phyloP scores from a whole-genome alignment of 2,888 invertebrate species.

The Galerucella nymphaeae region DNA sequence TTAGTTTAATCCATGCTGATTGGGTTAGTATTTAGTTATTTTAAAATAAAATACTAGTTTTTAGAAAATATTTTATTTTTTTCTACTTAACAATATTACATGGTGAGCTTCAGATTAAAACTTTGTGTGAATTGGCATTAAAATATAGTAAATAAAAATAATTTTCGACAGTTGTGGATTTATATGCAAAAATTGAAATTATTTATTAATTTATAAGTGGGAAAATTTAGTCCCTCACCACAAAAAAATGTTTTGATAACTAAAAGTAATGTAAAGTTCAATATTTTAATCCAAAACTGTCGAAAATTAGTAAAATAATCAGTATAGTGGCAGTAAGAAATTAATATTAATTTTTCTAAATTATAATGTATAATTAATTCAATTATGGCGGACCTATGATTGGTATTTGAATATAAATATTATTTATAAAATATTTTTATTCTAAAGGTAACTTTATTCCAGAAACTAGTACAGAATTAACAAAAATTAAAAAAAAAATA shows the following conservation, averaged over 20 bases:
- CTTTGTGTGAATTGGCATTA: not conserved
- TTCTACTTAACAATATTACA: conserved; percentile 2
- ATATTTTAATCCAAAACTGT: too few relatives aligned
- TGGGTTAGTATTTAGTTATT: not conserved
- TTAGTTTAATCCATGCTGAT: not conserved
- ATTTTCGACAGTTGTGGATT: not conserved
- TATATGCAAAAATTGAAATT: too few relatives aligned
- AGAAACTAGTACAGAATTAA: not conserved
- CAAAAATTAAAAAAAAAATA: not conserved
- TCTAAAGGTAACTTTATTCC: not conserved
- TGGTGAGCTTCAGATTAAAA: not conserved
- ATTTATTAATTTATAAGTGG: too few relatives aligned
- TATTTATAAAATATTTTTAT: not conserved
- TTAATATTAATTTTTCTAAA: too few relatives aligned
- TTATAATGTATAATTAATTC: not conserved
- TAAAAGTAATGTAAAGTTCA: too few relatives aligned
- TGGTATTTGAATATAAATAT: not conserved
- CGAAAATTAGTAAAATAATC: too few relatives aligned
- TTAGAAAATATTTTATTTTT: not conserved
- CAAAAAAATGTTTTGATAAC: too few relatives aligned
- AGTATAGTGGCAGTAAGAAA: too few relatives aligned
- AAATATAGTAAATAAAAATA: not conserved
- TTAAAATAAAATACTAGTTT: conserved; percentile 7
- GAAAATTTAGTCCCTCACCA: too few relatives aligned
- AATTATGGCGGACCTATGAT: not conserved